Conservation (phyloP, 2,888 invertebrate species). For the Drosophila limbata region DNA sequence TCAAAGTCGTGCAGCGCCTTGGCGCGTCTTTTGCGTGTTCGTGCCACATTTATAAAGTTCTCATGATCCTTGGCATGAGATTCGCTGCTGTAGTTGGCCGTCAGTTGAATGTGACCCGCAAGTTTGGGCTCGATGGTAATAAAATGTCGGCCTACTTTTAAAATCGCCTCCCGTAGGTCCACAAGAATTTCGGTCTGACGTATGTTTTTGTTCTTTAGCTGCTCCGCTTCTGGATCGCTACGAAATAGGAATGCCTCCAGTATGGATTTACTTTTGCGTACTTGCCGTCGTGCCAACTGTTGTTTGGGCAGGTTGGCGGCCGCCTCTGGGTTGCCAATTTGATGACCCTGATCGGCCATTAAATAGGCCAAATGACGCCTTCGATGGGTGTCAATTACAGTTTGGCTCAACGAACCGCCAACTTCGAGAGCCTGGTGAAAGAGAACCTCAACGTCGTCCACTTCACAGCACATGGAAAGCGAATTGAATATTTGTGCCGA, state of each 20-base stretch:
- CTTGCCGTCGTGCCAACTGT: constrained; percentile 93
- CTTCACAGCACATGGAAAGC: constrained; percentile 96
- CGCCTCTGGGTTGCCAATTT: constrained; percentile 95
- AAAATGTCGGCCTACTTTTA: constrained; percentile 97
- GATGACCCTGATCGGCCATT: constrained; percentile 98
- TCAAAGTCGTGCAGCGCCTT: constrained; percentile 99
- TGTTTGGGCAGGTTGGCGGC: constrained; percentile 97
- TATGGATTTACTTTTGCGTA: constrained; percentile 95
- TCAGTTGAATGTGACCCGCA: constrained; percentile 91
- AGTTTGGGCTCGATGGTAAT: constrained; percentile 96
- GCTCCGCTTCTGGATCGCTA: constrained; percentile 89
- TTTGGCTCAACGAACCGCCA: constrained; percentile 93
- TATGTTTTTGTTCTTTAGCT: constrained; percentile 97
- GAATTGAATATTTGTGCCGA: constrained; percentile 99
- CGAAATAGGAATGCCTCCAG: constrained; percentile 95
- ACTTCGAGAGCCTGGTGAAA: constrained; percentile 91
- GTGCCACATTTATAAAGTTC: constrained; percentile 96
- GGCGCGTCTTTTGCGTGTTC: constrained; percentile 94
- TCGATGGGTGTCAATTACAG: constrained; percentile 91
- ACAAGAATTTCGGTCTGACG: constrained; percentile 99
- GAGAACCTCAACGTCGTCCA: constrained; percentile 93
- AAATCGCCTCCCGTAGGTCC: constrained; percentile 97
- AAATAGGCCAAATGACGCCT: constrained; percentile 96
- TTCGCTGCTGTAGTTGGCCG: constrained; percentile 98
- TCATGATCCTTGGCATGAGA: constrained; percentile 97